A percentile compares a stretch with the other conserved stretches of the same genome.
These are phyloP conservation scores for Pyrocoelia pectoralis DNA, from an alignment of 2,888 invertebrate species.

Conservation along the genomic window DNA sequence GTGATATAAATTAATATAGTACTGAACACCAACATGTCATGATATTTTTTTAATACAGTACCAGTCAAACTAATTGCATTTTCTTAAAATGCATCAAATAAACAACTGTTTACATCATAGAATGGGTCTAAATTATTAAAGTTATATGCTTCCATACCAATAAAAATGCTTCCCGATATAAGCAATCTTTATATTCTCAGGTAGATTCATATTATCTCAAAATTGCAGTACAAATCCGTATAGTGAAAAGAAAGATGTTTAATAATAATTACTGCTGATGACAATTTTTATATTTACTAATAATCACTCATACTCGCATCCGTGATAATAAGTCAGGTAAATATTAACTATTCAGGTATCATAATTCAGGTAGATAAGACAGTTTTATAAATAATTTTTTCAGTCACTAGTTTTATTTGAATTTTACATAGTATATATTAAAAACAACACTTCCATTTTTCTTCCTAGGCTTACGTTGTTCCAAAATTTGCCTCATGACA, in stretches of 20 bases:
- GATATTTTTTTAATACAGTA: neutral
- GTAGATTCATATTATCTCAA: conserved; percentile 37
- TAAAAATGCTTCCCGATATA: conserved; percentile 52
- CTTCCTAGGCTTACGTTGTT: conserved; percentile 46
- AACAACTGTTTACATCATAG: conserved; percentile 12
- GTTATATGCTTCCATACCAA: conserved; percentile 50
- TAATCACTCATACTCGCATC: conserved; percentile 35
- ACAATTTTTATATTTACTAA: conserved; percentile 21
- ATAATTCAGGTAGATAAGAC: conserved; percentile 37
- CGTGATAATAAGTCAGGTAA: conserved; percentile 48
- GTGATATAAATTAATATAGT: conserved; percentile 7
- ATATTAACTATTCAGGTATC: conserved; percentile 40
- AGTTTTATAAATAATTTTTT: conserved; percentile 34
- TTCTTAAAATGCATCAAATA: neutral
- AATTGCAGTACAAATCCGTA: conserved; percentile 35
- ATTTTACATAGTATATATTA: conserved; percentile 36
- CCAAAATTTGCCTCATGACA: conserved; percentile 18
- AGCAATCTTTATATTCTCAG: conserved; percentile 44
- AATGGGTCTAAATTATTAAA: conserved; percentile 27
- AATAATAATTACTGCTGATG: conserved; percentile 23
- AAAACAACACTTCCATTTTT: conserved; percentile 46
- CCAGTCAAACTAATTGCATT: neutral
- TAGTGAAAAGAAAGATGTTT: conserved; percentile 4
- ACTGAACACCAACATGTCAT: neutral
- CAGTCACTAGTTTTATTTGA: conserved; percentile 43